Evolutionary conservation across 1,140 invertebrate species (phyloP).

Genomic region (Hyposmocoma kahamanoa): DNA sequence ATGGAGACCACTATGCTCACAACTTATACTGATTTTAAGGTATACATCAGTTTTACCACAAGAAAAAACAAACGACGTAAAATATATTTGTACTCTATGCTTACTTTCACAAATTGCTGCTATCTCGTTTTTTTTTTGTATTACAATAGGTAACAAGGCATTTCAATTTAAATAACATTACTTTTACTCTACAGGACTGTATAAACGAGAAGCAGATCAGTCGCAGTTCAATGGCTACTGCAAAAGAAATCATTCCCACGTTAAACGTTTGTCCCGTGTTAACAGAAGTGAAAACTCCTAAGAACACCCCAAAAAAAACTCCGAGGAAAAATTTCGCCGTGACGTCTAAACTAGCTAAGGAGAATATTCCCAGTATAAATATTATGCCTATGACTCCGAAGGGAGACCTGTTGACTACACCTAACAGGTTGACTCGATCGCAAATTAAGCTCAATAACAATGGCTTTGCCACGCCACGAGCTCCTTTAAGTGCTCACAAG

Average conservation of each 20-base stretch:
- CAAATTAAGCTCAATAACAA: conserved; percentile 49
- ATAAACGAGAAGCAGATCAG: conserved; percentile 53
- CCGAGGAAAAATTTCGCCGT: conserved; percentile 25
- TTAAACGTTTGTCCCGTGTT: neutral
- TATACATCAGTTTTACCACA: conserved; percentile 17
- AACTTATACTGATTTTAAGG: conserved; percentile 58
- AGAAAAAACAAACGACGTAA: too few relatives aligned
- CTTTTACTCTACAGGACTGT: conserved; percentile 33
- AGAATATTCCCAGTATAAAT: conserved; percentile 45
- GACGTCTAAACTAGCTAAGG: conserved; percentile 52
- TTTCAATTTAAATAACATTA: too few relatives aligned
- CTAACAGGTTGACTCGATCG: conserved; percentile 47
- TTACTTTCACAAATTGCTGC: too few relatives aligned
- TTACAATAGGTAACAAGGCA: too few relatives aligned
- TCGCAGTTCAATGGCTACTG: conserved; percentile 50
- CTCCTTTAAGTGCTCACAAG: conserved; percentile 47
- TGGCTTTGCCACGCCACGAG: conserved; percentile 51
- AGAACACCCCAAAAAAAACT: conserved; percentile 39
- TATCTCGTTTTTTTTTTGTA: too few relatives aligned
- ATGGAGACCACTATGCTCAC: conserved; percentile 52
- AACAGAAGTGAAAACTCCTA: conserved; percentile 25
- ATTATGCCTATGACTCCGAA: conserved; percentile 33
- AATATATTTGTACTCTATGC: too few relatives aligned
- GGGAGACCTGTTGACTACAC: conserved; percentile 37
- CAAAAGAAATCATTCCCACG: conserved; percentile 16